phyloP scores from a whole-genome alignment of 2,888 invertebrate genomes.

The Ernsta delagoae region DNA sequence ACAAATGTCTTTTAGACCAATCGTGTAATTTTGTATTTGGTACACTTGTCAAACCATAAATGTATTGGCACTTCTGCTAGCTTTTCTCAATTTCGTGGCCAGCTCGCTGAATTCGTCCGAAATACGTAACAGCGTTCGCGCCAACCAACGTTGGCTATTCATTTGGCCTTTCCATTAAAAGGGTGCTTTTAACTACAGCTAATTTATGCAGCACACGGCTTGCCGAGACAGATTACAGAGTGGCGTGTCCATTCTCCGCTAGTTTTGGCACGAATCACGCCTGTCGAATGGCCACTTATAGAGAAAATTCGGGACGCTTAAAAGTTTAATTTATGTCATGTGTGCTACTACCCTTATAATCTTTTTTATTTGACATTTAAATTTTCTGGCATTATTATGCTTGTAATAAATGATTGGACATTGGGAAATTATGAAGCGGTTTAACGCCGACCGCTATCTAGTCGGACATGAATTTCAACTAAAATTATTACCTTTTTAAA shows the following conservation, averaged over 20 bases:
- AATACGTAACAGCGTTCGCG: slow-evolving; percentile 38
- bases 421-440: no score
- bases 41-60: not conserved
- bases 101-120: slow-evolving; percentile 31
- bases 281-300: slow-evolving; percentile 45
- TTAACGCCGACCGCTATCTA: no score
- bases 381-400: slow-evolving; percentile 13
- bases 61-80: not conserved
- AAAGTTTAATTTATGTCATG: slow-evolving; percentile 30
- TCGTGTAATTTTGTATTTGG: not conserved
- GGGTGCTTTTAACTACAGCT: slow-evolving; percentile 76
- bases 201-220: slow-evolving; percentile 78
- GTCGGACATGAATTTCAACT: no score
- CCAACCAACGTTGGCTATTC: slow-evolving; percentile 57
- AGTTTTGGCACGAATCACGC: slow-evolving; percentile 61
- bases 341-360: slow-evolving; percentile 6
- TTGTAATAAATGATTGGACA: slow-evolving; percentile 17
- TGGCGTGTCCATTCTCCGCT: slow-evolving; percentile 59
- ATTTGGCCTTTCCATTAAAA: slow-evolving; percentile 75
- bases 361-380: slow-evolving; percentile 24
- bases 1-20: not conserved
- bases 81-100: slow-evolving; percentile 1
- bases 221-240: slow-evolving; percentile 78
- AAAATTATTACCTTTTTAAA: no score
- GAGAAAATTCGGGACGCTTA: slow-evolving; percentile 32